Evolutionary conservation across 2,797 vertebrate genomes (phyloP), one percentile per base, ranked within the genome.

Genomic region (Eupleurogrammus muticus): DNA sequence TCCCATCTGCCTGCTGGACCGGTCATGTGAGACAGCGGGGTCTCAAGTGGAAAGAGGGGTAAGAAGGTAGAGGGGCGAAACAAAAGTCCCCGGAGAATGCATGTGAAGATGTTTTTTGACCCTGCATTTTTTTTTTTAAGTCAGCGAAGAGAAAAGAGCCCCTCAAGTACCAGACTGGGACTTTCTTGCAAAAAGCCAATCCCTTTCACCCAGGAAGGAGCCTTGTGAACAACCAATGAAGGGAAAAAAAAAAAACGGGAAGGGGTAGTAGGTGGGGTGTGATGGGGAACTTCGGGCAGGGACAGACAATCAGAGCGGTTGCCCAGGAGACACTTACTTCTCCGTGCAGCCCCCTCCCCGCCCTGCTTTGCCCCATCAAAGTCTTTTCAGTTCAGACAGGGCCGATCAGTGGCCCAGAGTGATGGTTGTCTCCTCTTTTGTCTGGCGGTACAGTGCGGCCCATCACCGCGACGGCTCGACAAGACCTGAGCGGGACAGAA

Each of bases 371-470:
- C 87, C 77, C 85, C 90, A 82, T 92, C 92, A 91, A 93, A 93
- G 87, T 90, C 92, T 89, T 94, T 94, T 94, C 89, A 93, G 78
- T 67, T 89, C 88, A 91, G 90, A 93, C 94, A 92, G 92, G 87
- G 89, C 79, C 88, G 88, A 91, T 90, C 89, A 86, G 87, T 75
- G 86, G 87, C 90, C 90, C 81, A 92, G 93, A 94, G 92, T 93
- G 93, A 95, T 94, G 94, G 91, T 91, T 91, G 93, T 94, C 93
- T 94, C 78, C 70, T 89, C 93, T 75, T 94, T 95, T 95, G 93
- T 92, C 84, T 72, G 80, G 78, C 53, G 21, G 85, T 94, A 94
- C 92, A 94, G 94, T 94, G 93, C 70, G 82, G 80, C 92, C 91
- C 83, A 75, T 92, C 91, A 86, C 90, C 87, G 90, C 91, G 89